phyloP scores from a whole-genome alignment of 2,113 vertebrate genomes.

The Rhegmatorhina hoffmannsi region DNA sequence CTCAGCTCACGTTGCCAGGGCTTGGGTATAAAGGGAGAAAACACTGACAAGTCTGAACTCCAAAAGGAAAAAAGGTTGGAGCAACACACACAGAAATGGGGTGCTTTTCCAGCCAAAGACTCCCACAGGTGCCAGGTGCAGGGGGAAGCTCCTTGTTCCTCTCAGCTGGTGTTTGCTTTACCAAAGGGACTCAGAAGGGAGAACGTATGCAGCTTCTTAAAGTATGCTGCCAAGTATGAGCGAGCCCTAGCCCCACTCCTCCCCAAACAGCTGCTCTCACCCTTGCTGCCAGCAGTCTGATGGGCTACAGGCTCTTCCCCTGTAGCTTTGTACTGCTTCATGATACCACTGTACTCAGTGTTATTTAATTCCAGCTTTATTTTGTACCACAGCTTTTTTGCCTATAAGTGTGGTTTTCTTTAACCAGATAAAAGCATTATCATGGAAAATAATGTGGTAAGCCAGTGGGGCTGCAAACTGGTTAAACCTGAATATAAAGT shows the following conservation, averaged over 20 bases:
- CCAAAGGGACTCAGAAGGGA: not conserved
- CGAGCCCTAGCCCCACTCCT: not conserved
- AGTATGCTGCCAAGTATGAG: not conserved
- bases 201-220: not conserved
- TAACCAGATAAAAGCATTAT: slow-evolving; percentile 13
- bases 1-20: not conserved
- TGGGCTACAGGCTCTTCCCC: not conserved
- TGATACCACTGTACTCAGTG: not conserved
- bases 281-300: not conserved
- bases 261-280: not conserved
- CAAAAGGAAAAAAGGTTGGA: not conserved
- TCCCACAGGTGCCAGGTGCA: not conserved
- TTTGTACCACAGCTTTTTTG: not conserved
- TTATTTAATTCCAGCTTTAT: not conserved
- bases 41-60: not conserved
- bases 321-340: not conserved
- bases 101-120: not conserved
- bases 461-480: not conserved
- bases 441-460: not conserved
- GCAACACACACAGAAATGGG: fast-evolving
- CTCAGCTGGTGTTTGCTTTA: not conserved
- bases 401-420: not conserved
- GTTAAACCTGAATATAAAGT: slow-evolving; percentile 34
- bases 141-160: not conserved
- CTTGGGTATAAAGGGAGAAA: not conserved